Percentiles rank a stretch among this genome's conserved stretches.
Evolutionary conservation across 53 echinoderm and acorn worm genomes (phyloP).

Genomic region (Actinopyga echinites): DNA sequence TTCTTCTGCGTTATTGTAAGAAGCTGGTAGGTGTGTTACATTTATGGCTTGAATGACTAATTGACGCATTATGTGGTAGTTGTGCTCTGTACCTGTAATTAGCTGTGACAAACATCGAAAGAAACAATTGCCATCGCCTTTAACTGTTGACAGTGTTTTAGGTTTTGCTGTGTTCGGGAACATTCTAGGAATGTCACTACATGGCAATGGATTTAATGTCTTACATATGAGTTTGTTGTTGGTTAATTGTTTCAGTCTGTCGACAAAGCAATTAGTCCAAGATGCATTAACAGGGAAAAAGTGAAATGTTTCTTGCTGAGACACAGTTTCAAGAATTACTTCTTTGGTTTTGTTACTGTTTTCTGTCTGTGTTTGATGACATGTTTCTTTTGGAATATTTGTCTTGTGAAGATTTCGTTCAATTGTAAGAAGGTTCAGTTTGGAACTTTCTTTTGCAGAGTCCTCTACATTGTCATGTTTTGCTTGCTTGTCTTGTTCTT

Average conservation of each 20-base stretch:
- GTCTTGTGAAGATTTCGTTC: too few relatives aligned
- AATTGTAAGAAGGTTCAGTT: background rate
- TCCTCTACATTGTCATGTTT: too few relatives aligned
- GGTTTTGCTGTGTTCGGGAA: too few relatives aligned
- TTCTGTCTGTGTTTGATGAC: too few relatives aligned
- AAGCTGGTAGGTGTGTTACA: background rate
- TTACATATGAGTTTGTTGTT: background rate
- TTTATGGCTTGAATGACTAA: background rate
- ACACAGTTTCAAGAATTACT: too few relatives aligned
- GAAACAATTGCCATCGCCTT: slow-evolving; percentile 31
- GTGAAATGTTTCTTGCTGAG: too few relatives aligned
- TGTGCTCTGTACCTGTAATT: background rate
- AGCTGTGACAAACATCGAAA: slow-evolving; percentile 15
- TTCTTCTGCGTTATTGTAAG: background rate
- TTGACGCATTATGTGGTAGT: background rate
- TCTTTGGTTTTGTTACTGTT: too few relatives aligned
- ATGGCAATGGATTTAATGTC: too few relatives aligned
- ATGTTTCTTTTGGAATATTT: too few relatives aligned
- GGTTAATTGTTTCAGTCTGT: background rate
- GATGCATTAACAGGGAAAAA: background rate
- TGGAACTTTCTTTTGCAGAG: background rate
- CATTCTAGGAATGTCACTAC: too few relatives aligned
- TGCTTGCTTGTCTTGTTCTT: too few relatives aligned
- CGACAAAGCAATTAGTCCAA: background rate
- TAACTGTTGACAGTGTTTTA: background rate